A percentile compares a stretch with the other conserved stretches of the same genome.
phyloP scores from a whole-genome alignment of 2,797 vertebrate genomes.

The Hippopotamyrus pictus region DNA sequence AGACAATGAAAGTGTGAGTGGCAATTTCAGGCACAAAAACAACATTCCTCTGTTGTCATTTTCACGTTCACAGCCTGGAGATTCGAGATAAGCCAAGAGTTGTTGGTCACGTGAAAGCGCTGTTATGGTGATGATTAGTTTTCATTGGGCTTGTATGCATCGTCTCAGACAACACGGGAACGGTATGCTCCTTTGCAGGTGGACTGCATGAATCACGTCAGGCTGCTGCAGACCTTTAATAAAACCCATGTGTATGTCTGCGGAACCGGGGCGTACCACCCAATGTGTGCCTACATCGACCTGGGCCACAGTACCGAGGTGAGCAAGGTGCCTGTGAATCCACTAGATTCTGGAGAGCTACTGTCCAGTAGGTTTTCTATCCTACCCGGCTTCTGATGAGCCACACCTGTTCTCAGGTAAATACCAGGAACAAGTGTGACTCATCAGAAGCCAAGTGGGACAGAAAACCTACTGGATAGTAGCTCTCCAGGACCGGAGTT shows the following conservation, averaged over 20 bases:
- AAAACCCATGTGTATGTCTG: conserved; percentile 71
- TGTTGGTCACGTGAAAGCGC: not conserved
- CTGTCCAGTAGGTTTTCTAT: too few species aligned
- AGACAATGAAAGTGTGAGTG: conserved; percentile 7
- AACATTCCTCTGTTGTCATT: not conserved
- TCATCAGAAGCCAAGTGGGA: too few species aligned
- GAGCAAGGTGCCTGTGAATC: conserved; percentile 18
- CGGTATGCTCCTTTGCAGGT: conserved; percentile 50
- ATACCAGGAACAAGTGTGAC: too few species aligned
- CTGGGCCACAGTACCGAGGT: conserved; percentile 48
- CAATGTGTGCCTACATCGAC: conserved; percentile 65
- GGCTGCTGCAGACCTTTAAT: conserved; percentile 75
- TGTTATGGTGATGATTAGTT: not conserved
- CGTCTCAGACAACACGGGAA: not conserved
- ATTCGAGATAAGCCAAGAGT: not conserved
- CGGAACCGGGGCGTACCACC: conserved; percentile 75
- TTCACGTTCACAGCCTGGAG: not conserved
- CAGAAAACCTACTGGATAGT: too few species aligned
- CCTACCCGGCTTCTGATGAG: too few species aligned
- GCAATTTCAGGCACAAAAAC: not conserved
- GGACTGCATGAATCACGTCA: conserved; percentile 80
- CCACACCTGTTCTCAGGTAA: too few species aligned
- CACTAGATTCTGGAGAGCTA: too few species aligned
- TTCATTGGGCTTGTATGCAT: not conserved
- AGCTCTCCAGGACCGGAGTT: too few species aligned